Conservation (phyloP, 1,140 invertebrate species). For the Scaptodrosophila lebanonensis region DNA sequence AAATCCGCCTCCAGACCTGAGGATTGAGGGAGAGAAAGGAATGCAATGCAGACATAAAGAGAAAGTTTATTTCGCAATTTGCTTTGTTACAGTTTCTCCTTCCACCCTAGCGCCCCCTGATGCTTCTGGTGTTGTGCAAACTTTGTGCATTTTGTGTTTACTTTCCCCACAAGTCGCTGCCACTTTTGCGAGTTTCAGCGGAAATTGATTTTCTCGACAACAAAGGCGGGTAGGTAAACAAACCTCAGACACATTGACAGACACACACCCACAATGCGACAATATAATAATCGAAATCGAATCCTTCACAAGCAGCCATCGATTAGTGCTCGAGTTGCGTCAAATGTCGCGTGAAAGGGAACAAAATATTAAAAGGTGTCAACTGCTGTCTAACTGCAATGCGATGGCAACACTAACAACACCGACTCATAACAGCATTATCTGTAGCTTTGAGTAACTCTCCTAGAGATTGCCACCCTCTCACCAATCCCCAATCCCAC, state of each 20-base stretch:
- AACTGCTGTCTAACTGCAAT: constrained; percentile 42
- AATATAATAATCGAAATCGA: constrained; percentile 72
- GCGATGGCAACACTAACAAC: constrained; percentile 23
- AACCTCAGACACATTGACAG: too few species aligned
- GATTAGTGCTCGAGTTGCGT: constrained; percentile 7
- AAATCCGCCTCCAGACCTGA: constrained; percentile 90
- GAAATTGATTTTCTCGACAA: constrained; percentile 60
- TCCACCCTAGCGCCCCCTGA: not conserved
- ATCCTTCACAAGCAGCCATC: constrained; percentile 60
- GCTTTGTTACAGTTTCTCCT: constrained; percentile 21
- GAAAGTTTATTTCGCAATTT: constrained; percentile 63
- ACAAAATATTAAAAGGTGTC: constrained; percentile 54
- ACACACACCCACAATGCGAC: too few species aligned
- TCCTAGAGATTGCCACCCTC: too few species aligned
- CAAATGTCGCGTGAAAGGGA: constrained; percentile 15
- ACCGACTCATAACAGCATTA: constrained; percentile 13
- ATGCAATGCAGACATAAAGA: constrained; percentile 50
- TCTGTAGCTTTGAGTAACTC: constrained; percentile 25
- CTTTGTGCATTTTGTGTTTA: constrained; percentile 62
- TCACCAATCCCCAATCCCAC: too few species aligned
- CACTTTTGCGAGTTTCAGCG: constrained; percentile 34
- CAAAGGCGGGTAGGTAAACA: too few species aligned
- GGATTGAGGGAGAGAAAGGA: constrained; percentile 3
- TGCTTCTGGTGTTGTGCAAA: constrained; percentile 45
- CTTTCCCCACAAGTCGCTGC: constrained; percentile 33